Base-by-base conservation (phyloP, 2,888 invertebrate genomes). In the Euphydryas editha region DNA sequence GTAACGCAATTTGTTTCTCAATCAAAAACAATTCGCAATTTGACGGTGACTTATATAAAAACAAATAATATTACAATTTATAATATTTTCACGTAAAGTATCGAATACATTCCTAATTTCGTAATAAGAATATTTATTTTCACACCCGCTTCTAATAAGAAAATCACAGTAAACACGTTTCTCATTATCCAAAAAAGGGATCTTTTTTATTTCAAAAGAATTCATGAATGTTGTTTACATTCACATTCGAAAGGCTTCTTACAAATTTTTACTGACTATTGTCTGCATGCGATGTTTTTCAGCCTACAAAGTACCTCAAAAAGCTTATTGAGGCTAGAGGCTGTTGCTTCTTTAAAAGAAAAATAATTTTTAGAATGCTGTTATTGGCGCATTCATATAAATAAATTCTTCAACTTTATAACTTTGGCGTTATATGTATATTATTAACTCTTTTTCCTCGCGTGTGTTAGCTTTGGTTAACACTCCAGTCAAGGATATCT, bases 71-170 rank as follows among this genome's bases (percentile, higher is more conserved):
- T 44, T n/a, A 44, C 42, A 15, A 15, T 24, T 24, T 6, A 7
- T 51, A 24, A 15, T 51, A 24, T 24, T 7, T n/a, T 5, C 24
- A 51, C 21, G 49, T n/a, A 7, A 5, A 15, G 15, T 24, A 51
- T 51, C 21, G 49, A 51, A 51, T 24, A 51, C n/a, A 51, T 51
- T 51, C 15, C n/a, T 24, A n/a, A 24, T 51, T n/a, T 51, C 15
- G 24, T 51, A 51, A 51, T n/a, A 24, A 51, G 13, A 51, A 24
- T 15, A 8, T 47, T 18, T 47, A 11, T 47, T 24, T 24, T 51
- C 49, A 20, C 13, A 47, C 47, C 18, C 8, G 3, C 17, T 1
- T 18, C 10, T 8, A 18, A 42, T 15, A 30, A 30, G 30, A 1
- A 30, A 30, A 30, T 30, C 30, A 30, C 5, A 30, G 8, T 8